Evolutionary conservation across 1,140 invertebrate species (phyloP).

Genomic region (Battus philenor): DNA sequence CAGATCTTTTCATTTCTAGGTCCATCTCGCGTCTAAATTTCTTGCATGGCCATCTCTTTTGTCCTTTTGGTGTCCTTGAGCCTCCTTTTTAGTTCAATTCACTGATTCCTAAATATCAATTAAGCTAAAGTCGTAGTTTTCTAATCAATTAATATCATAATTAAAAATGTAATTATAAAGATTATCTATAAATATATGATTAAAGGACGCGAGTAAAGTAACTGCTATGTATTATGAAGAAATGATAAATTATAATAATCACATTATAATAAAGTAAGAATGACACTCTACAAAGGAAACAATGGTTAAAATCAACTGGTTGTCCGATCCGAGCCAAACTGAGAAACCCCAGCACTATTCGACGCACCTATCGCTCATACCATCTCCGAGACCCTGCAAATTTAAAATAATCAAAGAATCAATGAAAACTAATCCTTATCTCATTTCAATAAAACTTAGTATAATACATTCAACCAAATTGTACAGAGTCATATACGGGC

Average conservation of each 20-base stretch:
- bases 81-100: no score
- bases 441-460: constrained; percentile 16
- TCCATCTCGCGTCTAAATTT: no score
- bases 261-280: background rate
- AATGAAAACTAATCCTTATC: constrained; percentile 25
- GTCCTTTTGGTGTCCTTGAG: no score
- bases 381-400: constrained; percentile 26
- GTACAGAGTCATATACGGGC: constrained; percentile 48
- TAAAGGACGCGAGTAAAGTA: no score
- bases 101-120: no score
- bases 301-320: constrained; percentile 38
- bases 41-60: no score
- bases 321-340: constrained; percentile 39
- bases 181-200: no score
- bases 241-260: background rate
- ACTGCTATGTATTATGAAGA: no score
- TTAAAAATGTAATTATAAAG: no score
- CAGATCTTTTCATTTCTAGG: no score
- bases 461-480: constrained; percentile 5
- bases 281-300: constrained; percentile 9
- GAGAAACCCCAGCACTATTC: constrained; percentile 38
- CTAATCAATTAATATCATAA: no score
- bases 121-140: no score
- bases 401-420: constrained; percentile 8
- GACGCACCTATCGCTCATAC: constrained; percentile 42